Base-by-base conservation (phyloP, 2,888 invertebrate genomes). In the Caenorhabditis sp. region DNA sequence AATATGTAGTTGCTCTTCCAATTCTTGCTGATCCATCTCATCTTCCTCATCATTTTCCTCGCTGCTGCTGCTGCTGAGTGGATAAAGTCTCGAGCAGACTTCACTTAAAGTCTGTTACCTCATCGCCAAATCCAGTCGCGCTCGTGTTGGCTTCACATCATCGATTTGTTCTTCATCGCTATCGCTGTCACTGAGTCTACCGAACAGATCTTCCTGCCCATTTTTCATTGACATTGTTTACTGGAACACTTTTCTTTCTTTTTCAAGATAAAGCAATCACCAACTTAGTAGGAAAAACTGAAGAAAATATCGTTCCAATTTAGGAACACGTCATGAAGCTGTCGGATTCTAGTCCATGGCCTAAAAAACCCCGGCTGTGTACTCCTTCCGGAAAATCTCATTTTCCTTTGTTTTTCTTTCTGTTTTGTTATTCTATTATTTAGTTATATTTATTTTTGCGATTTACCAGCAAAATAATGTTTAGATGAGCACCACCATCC, bases 151-250 rank as follows among this genome's bases (percentile, higher is more conserved):
- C n/a, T 50, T 43, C 5, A 32, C 43, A 8, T 70, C 32, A n/a
- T 37, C 53, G 13, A n/a, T 15, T 9, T 26, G 24, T 5, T 68
- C 56, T 5, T 43, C 71, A 7, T 77, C 75, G 32, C 56, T 65
- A 32, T 78, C 79, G 56, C 73, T 73, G 3, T 82, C 82, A 52
- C 79, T 79, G 22, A 82, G 59, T 20, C 77, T 75, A n/a, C 80
- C 82, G 32, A 74, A 74, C 17, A 78, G 41, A 30, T 74, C 70
- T n/a, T 72, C 77, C 2, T 11, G 2, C 3, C 13, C 24, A 11
- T 13, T 11, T 48, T 53, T 63, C 22, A n/a, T n/a, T n/a, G 55
- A 46, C 11, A 39, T 24, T 32, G 30, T 52, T 50, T 39, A 27
- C 41, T 22, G 50, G 30, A 15, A 45, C 9, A 20, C 26, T 24